Percentiles rank a stretch among this genome's conserved stretches.
phyloP scores from a whole-genome alignment of 2,888 invertebrate genomes.

The Odontomyia ornata region DNA sequence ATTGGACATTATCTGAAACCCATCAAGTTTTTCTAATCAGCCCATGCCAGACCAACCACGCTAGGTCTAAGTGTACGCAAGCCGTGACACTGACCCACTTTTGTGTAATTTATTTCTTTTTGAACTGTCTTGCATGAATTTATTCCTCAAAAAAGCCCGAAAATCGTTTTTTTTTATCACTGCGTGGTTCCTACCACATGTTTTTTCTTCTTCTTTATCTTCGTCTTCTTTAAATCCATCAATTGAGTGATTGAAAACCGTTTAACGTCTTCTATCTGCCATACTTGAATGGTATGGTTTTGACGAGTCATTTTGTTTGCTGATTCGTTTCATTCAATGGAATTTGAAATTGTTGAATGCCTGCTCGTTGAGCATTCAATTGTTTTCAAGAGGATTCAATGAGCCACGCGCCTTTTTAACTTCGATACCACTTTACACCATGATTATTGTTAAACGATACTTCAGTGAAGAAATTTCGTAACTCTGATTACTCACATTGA shows the following conservation, averaged over 20 bases:
- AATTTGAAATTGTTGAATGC: neutral
- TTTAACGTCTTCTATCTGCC: too few relatives aligned
- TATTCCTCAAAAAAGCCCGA: too few relatives aligned
- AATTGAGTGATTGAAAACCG: too few relatives aligned
- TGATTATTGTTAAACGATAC: neutral
- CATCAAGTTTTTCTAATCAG: neutral
- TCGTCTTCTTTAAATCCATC: too few relatives aligned
- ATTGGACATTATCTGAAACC: neutral
- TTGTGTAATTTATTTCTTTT: constrained; percentile 41
- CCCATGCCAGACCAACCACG: neutral
- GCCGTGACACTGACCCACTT: constrained; percentile 40
- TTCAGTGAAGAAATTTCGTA: neutral
- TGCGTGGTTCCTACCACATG: too few relatives aligned
- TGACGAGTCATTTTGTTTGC: neutral
- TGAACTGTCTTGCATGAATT: neutral
- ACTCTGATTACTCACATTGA: neutral
- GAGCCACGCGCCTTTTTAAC: constrained; percentile 6
- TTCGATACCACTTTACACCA: neutral
- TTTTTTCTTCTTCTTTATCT: too few relatives aligned
- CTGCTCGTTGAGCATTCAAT: neutral
- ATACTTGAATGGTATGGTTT: too few relatives aligned
- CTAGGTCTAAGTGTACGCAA: constrained; percentile 21
- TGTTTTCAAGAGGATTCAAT: constrained; percentile 9
- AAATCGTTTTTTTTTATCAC: too few relatives aligned
- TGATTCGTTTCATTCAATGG: neutral